These are phyloP conservation scores for Argyresthia albistria DNA, from an alignment of 2,888 invertebrate genomes.

Conservation along the genomic window DNA sequence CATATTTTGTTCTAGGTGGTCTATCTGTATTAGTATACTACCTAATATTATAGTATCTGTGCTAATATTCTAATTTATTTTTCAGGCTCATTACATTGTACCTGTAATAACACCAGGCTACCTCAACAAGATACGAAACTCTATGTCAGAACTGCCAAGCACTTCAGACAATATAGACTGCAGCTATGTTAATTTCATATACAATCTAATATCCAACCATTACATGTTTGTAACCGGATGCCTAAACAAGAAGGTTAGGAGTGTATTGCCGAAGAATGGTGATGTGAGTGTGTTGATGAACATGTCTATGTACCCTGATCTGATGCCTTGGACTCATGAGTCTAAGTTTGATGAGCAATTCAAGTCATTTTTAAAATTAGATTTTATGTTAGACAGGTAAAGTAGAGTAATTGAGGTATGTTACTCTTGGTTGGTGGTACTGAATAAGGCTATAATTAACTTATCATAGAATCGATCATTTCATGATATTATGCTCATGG, in stretches of 20 bases:
- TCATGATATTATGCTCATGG: too few relatives aligned
- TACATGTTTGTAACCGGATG: slow-evolving; percentile 61
- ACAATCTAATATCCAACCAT: slow-evolving; percentile 55
- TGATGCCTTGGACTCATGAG: slow-evolving; percentile 62
- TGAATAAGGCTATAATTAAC: too few relatives aligned
- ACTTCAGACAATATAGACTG: slow-evolving; percentile 58
- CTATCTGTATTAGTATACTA: too few relatives aligned
- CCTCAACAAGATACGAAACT: slow-evolving; percentile 52
- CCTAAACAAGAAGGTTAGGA: slow-evolving; percentile 59
- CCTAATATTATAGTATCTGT: too few relatives aligned
- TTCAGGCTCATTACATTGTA: slow-evolving; percentile 67
- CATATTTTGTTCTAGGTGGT: too few relatives aligned
- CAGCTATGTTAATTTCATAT: slow-evolving; percentile 62
- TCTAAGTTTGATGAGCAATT: slow-evolving; percentile 56
- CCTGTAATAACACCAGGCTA: slow-evolving; percentile 70
- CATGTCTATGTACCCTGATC: slow-evolving; percentile 55
- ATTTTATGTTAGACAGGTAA: too few relatives aligned
- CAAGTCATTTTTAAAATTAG: slow-evolving; percentile 40
- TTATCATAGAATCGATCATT: too few relatives aligned
- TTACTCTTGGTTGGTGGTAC: too few relatives aligned
- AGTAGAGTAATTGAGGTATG: too few relatives aligned
- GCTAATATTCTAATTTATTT: neutral
- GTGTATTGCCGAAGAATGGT: slow-evolving; percentile 50
- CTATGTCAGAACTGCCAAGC: slow-evolving; percentile 34
- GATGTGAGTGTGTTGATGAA: slow-evolving; percentile 36